These are phyloP conservation scores for Copidosoma aretas DNA, from an alignment of 2,888 invertebrate species.

Conservation along the genomic window DNA sequence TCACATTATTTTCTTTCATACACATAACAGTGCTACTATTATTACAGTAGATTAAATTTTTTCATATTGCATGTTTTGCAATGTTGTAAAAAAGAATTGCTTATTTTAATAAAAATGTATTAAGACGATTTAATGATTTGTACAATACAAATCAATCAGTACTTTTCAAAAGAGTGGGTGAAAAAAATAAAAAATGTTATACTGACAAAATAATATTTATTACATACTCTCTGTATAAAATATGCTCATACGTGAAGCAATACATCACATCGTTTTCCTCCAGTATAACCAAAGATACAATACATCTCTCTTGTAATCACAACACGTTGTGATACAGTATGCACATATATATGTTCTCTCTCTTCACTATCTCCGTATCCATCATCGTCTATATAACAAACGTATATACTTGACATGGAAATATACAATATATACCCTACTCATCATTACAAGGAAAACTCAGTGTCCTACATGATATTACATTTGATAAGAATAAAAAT, in stretches of 20 bases:
- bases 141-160: too few species aligned
- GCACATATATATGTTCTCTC: too few species aligned
- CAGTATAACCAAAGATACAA: constrained; percentile 28
- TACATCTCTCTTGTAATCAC: too few species aligned
- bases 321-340: too few species aligned
- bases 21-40: neutral
- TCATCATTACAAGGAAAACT: constrained; percentile 23
- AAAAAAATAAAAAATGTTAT: constrained; percentile 7
- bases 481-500: constrained; percentile 1
- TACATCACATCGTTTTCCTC: constrained; percentile 37
- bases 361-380: too few species aligned
- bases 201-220: constrained; percentile 31
- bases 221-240: constrained; percentile 31
- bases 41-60: constrained; percentile 15
- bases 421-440: too few species aligned
- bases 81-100: constrained; percentile 26
- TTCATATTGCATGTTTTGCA: constrained; percentile 10
- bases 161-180: too few species aligned
- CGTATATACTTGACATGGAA: too few species aligned
- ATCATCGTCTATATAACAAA: too few species aligned
- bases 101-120: constrained; percentile 37
- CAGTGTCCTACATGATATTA: constrained; percentile 9
- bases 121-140: too few species aligned
- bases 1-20: constrained; percentile 11
- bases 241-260: constrained; percentile 25